Base-by-base conservation (phyloP, 2,888 invertebrate genomes). In the Heliconius sara region DNA sequence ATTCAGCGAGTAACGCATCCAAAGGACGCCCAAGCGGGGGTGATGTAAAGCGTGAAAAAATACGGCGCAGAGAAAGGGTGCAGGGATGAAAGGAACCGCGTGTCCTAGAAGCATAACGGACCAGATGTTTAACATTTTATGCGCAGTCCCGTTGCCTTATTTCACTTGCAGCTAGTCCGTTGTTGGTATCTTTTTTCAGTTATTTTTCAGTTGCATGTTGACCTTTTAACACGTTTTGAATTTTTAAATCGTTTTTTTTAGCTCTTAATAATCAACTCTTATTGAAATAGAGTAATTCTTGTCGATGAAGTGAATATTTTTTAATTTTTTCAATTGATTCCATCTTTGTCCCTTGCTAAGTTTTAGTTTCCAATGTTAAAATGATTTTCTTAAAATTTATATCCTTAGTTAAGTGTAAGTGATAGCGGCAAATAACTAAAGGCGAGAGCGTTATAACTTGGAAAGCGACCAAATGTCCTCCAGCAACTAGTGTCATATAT, bases 41-140 rank as follows among this genome's bases (percentile, higher is more conserved):
- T 78, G 74, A 78, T 78, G 78, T 77, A 77, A 77, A 89, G 87
- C 85, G 86, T 86, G 88, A 85, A 87, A 88, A 88, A 88, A 85
- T 84, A 86, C 84, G 82, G 85, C 83, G 83, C 66, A 47, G 75
- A 85, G 85, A 86, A 88, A 90, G 86, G 87, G 85, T 89, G 83
- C 84, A 87, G 85, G 74, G 83, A 87, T 91, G 90, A 92, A 92
- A 88, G 87, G 88, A 83, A 84, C 84, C 82, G 82, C 82, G 88
- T 88, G 89, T 89, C 87, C 89, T 88, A 88, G 89, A 89, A 88
- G 85, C 83, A 77, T 77, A 84, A 80, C 83, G 84, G 89, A 87
- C 89, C 88, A 90, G 88, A 89, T 91, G 89, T 84, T 90, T 89
- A 89, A 89, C 89, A 90, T 90, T 91, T 90, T 89, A 90, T 88